A percentile compares a stretch with the other conserved stretches of the same genome.
Evolutionary conservation across 2,113 vertebrate genomes (phyloP).

Genomic region (Apteryx mantelli): DNA sequence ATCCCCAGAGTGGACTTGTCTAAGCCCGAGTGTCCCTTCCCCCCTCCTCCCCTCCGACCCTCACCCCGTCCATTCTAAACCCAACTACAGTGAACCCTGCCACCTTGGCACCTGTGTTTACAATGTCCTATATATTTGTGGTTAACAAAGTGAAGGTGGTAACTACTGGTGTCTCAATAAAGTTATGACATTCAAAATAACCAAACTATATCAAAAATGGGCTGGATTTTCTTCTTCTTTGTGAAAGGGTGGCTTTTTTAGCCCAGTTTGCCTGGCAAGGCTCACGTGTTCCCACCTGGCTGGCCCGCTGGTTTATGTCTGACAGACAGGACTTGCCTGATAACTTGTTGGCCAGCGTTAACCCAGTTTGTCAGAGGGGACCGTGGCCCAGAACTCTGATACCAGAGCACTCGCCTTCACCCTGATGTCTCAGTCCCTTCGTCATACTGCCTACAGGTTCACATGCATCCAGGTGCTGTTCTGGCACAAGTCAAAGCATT

Average conservation of each 20-base stretch:
- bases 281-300: neutral
- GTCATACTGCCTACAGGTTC: too few species aligned
- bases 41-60: neutral
- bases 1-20: conserved; percentile 64
- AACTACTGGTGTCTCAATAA: conserved; percentile 84
- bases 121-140: conserved; percentile 77
- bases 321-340: too few species aligned
- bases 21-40: conserved; percentile 42
- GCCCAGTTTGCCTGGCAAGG: neutral
- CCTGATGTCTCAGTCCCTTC: too few species aligned
- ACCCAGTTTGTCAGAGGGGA: too few species aligned
- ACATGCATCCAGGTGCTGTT: too few species aligned
- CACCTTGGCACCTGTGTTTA: conserved; percentile 72
- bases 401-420: too few species aligned
- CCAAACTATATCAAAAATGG: conserved; percentile 2
- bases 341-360: too few species aligned
- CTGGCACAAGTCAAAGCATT: too few species aligned
- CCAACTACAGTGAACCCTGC: conserved; percentile 43
- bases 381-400: too few species aligned
- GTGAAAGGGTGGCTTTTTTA: neutral
- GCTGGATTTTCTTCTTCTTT: conserved; percentile 7
- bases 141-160: conserved; percentile 84
- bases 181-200: conserved; percentile 75
- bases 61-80: neutral
- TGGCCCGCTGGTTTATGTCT: neutral